Conservation (phyloP, 2,113 vertebrate species). For the Neogobius melanostomus region DNA sequence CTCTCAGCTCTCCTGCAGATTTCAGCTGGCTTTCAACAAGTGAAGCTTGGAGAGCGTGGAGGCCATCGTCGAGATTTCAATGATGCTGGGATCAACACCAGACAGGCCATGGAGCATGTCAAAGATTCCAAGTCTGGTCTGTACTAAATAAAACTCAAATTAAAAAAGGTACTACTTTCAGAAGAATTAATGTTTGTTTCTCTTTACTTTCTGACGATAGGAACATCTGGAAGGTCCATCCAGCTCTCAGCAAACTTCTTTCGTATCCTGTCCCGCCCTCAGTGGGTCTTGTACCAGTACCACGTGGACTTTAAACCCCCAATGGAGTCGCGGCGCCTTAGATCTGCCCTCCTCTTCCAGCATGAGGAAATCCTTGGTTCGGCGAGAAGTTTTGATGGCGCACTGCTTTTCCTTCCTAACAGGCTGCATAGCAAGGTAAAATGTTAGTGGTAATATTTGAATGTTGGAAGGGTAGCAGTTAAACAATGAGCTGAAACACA, state of each 20-base stretch:
- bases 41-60: slow-evolving; percentile 86
- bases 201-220: slow-evolving; percentile 60
- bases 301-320: slow-evolving; percentile 86
- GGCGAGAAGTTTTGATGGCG: slow-evolving; percentile 87
- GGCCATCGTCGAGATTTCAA: slow-evolving; percentile 85
- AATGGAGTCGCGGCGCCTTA: slow-evolving; percentile 88
- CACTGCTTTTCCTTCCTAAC: slow-evolving; percentile 83
- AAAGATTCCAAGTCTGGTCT: slow-evolving; percentile 87
- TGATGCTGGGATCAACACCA: slow-evolving; percentile 86
- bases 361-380: slow-evolving; percentile 84
- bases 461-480: too few species aligned
- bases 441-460: neutral
- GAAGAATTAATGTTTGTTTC: neutral
- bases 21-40: slow-evolving; percentile 87
- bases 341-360: slow-evolving; percentile 85
- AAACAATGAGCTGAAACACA: too few species aligned
- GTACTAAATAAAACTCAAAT: neutral
- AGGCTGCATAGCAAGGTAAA: slow-evolving; percentile 79
- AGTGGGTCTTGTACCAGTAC: slow-evolving; percentile 93
- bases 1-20: slow-evolving; percentile 74
- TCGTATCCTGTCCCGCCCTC: slow-evolving; percentile 84
- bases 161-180: neutral
- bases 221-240: slow-evolving; percentile 78
- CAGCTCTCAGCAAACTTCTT: slow-evolving; percentile 85
- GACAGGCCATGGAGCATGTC: slow-evolving; percentile 87